phyloP scores from a whole-genome alignment of 1,140 invertebrate genomes.

The Lysiphlebus fabarum region DNA sequence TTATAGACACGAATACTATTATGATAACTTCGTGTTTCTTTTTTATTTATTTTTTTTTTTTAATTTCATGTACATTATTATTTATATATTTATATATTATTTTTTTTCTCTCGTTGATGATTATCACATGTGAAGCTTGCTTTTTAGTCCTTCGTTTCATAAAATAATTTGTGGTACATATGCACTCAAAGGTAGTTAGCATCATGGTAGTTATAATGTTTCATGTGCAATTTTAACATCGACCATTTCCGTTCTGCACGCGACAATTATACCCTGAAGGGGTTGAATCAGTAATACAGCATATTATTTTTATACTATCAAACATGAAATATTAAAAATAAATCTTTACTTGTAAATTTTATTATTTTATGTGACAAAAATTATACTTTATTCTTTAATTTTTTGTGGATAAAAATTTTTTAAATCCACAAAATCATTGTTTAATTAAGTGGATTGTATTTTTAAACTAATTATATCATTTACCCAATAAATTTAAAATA shows the following conservation, averaged over 20 bases:
- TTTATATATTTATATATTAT: not conserved
- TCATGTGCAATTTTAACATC: slow-evolving; percentile 10
- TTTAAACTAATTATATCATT: no score
- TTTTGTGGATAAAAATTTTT: not conserved
- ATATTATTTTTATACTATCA: not conserved
- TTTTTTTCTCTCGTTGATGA: slow-evolving; percentile 11
- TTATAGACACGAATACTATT: no score
- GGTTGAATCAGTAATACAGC: slow-evolving; percentile 8
- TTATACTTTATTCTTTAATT: not conserved
- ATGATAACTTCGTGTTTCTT: not conserved
- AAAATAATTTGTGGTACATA: slow-evolving; percentile 18
- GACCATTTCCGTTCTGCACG: slow-evolving; percentile 19
- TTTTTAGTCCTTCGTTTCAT: slow-evolving; percentile 13
- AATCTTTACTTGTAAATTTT: not conserved
- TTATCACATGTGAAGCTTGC: slow-evolving; percentile 17
- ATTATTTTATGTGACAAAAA: slow-evolving; percentile 2
- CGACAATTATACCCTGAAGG: slow-evolving; percentile 13
- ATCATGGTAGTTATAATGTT: slow-evolving; percentile 11
- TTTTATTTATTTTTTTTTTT: not conserved
- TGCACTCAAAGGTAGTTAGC: slow-evolving; percentile 15
- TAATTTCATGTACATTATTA: slow-evolving; percentile 9
- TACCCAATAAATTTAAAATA: no score
- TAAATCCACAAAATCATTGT: no score
- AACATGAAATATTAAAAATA: not conserved
- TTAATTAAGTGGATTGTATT: no score